These are phyloP conservation scores for Spinus pinus DNA, from an alignment of 2,797 vertebrate genomes.

Conservation along the genomic window DNA sequence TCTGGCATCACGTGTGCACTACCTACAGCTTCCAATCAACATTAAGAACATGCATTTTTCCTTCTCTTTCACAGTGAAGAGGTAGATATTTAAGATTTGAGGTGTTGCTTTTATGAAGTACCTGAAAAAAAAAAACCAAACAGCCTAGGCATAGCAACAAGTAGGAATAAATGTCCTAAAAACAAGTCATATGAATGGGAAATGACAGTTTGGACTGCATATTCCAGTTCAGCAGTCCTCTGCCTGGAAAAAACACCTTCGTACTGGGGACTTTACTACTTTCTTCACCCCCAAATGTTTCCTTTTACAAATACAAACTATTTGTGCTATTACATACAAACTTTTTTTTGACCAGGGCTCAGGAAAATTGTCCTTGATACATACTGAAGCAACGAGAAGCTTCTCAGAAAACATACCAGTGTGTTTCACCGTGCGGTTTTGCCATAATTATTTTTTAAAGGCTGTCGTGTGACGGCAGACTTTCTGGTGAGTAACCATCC, in stretches of 20 bases:
- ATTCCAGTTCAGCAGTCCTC: neutral
- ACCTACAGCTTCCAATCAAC: neutral
- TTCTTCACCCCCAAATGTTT: accelerated
- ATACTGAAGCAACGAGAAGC: neutral
- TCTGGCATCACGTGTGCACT: neutral
- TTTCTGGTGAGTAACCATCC: neutral
- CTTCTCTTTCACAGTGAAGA: neutral
- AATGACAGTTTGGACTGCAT: neutral
- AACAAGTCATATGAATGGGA: neutral
- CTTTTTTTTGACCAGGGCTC: neutral
- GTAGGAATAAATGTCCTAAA: neutral
- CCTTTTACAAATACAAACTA: neutral
- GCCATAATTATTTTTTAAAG: neutral
- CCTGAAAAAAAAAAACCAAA: neutral
- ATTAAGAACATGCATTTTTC: neutral
- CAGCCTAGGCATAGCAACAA: neutral
- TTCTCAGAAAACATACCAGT: neutral
- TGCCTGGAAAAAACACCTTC: neutral
- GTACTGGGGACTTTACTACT: neutral
- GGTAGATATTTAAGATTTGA: neutral
- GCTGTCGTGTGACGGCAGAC: neutral
- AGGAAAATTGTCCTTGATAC: neutral
- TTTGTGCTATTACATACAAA: no score
- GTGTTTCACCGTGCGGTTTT: neutral
- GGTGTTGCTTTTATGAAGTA: neutral